Base-by-base conservation (phyloP, 2,888 invertebrate species). In the Rhagophthalmus giganteus region DNA sequence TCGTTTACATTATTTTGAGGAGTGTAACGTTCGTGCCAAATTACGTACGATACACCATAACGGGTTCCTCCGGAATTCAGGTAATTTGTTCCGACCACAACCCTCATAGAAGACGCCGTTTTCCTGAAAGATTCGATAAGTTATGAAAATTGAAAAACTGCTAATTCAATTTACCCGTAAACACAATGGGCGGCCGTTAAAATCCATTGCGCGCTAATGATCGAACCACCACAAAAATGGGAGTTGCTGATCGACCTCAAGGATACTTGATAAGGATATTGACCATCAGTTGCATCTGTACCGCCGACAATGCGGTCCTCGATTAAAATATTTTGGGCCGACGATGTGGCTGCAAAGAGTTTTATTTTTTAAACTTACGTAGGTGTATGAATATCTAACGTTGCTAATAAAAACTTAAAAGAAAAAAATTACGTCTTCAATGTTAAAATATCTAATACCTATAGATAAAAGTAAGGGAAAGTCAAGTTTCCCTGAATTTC, bases 11-110 rank as follows among this genome's bases (percentile, higher is more conserved):
- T 45, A 8, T 64, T 38, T 0, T 28, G 4, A 0, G 66, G 45
- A 55, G 79, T 66, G 63, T 76, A 81, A 1, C 72, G 26, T 9
- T 74, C 67, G 58, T 81, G 80, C n/a, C 73, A 53, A 13, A 76
- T 64, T 51, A 78, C 71, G n/a, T 63, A 54, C 0, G 72, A 65
- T 0, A 78, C 74, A 0, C 63, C 44, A 62, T 79, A 76, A 2
- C 55, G 60, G 6, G 69, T 70, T 0, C 81, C 81, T 0, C 79
- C 79, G 0, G 57, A 28, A 1, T 67, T 54, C 0, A 81, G 70
- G 41, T 71, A 74, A 61, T 76, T 78, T 0, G 78, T 78, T 1
- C 81, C 81, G 0, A 78, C 78, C 0, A 78, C 75, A 0, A 80
- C 78, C 10, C 14, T 40, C 24, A 48, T 30, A 2, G 11, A 12